Evolutionary conservation across 2,888 invertebrate genomes (phyloP).

Genomic region (Tenthredo livida): DNA sequence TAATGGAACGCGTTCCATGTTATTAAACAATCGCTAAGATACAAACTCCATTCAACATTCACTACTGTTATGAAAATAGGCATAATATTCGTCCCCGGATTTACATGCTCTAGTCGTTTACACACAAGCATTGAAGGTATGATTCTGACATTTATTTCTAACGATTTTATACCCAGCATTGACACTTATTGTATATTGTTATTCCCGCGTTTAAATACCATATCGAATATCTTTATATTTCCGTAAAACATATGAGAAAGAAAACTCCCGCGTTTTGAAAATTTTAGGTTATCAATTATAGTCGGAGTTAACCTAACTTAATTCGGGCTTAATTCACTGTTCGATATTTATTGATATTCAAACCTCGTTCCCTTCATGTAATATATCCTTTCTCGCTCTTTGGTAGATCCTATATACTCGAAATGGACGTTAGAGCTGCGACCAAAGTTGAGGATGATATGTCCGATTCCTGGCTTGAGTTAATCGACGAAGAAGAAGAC

Average conservation of each 20-base stretch:
- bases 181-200: background rate
- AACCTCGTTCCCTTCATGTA: background rate
- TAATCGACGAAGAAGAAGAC: conserved; percentile 62
- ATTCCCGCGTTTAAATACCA: background rate
- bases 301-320: background rate
- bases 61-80: conserved; percentile 13
- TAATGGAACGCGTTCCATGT: background rate
- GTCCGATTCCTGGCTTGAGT: conserved; percentile 1
- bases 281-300: background rate
- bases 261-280: background rate
- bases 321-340: background rate
- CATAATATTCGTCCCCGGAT: background rate
- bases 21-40: background rate
- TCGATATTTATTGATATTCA: background rate
- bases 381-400: background rate
- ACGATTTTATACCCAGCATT: background rate
- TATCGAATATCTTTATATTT: background rate
- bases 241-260: background rate
- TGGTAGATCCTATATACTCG: background rate
- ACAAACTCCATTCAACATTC: background rate
- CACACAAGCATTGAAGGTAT: conserved; percentile 17
- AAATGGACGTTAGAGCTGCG: conserved; percentile 17
- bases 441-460: conserved; percentile 24
- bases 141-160: background rate
- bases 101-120: background rate